Evolutionary conservation across 2,797 vertebrate species (phyloP).

Genomic region (Gila robusta): DNA sequence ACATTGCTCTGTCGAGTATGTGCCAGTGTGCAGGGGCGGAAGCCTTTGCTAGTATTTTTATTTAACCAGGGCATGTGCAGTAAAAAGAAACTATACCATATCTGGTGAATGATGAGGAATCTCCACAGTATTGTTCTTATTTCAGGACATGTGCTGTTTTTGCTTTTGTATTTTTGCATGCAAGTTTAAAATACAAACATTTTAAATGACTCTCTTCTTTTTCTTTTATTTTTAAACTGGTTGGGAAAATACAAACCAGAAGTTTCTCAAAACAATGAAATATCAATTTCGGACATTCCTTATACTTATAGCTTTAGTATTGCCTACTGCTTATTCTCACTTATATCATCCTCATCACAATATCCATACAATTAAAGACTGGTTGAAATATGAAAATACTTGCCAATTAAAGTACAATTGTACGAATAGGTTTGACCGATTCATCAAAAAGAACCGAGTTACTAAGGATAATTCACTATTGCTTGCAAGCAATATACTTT

Average conservation of each 20-base stretch:
- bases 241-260: not conserved
- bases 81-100: not conserved
- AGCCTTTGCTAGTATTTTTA: slow-evolving; percentile 10
- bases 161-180: slow-evolving; percentile 19
- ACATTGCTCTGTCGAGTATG: slow-evolving; percentile 23
- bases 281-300: not conserved
- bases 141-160: slow-evolving; percentile 24
- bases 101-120: not conserved
- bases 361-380: not conserved
- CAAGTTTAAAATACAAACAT: slow-evolving; percentile 7
- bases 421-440: too few species aligned
- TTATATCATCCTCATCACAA: not conserved
- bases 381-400: not conserved
- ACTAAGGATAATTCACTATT: too few species aligned
- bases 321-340: too few species aligned
- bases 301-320: not conserved
- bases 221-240: not conserved
- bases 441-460: too few species aligned
- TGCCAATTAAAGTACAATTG: not conserved
- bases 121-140: slow-evolving; percentile 2
- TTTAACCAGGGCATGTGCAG: slow-evolving; percentile 34
- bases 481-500: too few species aligned
- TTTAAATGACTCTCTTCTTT: not conserved
- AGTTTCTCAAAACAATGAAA: not conserved
- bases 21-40: not conserved